Conservation (phyloP, 2,797 vertebrate genomes). For the Nothura maculosa region DNA sequence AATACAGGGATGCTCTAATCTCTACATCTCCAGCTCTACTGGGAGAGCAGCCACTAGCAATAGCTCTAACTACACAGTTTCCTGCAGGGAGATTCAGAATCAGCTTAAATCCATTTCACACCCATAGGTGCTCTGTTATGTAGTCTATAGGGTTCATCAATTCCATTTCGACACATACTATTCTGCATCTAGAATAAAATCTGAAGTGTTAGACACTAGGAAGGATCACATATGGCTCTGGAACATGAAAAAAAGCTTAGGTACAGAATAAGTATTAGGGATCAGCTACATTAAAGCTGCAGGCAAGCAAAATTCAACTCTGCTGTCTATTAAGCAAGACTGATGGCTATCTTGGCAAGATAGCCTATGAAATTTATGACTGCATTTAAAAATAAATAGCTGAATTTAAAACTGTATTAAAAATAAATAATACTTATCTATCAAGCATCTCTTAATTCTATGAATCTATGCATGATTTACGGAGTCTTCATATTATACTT, state of each 20-base stretch:
- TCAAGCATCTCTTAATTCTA: slow-evolving; percentile 22
- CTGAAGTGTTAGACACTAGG: neutral
- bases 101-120: neutral
- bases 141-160: neutral
- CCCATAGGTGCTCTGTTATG: neutral
- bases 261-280: neutral
- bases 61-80: neutral
- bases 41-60: neutral
- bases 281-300: neutral
- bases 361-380: neutral
- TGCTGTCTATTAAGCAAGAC: neutral
- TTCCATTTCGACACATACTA: neutral
- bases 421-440: slow-evolving; percentile 51
- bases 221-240: neutral
- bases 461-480: slow-evolving; percentile 2
- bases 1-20: neutral
- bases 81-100: neutral
- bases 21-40: neutral
- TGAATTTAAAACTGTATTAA: neutral
- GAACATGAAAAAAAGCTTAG: neutral
- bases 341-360: neutral
- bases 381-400: slow-evolving; percentile 48
- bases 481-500: neutral
- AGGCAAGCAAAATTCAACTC: neutral
- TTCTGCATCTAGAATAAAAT: neutral